Conservation (phyloP, 2,888 invertebrate genomes). For the Invenusta paracnida region DNA sequence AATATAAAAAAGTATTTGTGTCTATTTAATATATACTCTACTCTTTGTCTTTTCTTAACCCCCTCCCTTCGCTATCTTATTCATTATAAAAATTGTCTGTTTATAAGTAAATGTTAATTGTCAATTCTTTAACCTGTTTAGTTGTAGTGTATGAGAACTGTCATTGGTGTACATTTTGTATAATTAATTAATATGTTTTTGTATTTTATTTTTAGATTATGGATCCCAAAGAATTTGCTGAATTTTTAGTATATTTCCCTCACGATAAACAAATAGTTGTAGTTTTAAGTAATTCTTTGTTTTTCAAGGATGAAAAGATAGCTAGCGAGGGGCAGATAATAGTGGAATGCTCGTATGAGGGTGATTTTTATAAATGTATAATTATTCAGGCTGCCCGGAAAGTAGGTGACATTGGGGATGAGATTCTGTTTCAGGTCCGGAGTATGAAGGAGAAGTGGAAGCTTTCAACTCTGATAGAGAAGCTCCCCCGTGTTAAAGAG, state of each 20-base stretch:
- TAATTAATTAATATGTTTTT: background rate
- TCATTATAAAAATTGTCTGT: background rate
- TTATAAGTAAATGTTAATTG: background rate
- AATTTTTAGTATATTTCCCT: background rate
- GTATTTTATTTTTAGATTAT: background rate
- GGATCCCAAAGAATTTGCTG: background rate
- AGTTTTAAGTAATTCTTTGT: background rate
- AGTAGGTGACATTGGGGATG: background rate
- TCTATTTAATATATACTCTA: background rate
- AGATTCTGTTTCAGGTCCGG: background rate
- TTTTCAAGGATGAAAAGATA: background rate
- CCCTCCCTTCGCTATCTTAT: background rate
- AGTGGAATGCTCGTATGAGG: background rate
- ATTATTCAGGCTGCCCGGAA: background rate
- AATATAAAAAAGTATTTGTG: background rate
- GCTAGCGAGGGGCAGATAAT: background rate
- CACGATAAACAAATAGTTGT: background rate
- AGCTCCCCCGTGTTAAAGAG: background rate
- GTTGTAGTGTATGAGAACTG: background rate
- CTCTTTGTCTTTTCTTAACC: background rate
- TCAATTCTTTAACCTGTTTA: background rate
- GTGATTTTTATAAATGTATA: background rate
- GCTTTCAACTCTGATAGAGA: background rate
- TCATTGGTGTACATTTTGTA: background rate
- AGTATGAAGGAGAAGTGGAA: background rate